Evolutionary conservation across 2,888 invertebrate species (phyloP).

Genomic region (Idaea aversata): DNA sequence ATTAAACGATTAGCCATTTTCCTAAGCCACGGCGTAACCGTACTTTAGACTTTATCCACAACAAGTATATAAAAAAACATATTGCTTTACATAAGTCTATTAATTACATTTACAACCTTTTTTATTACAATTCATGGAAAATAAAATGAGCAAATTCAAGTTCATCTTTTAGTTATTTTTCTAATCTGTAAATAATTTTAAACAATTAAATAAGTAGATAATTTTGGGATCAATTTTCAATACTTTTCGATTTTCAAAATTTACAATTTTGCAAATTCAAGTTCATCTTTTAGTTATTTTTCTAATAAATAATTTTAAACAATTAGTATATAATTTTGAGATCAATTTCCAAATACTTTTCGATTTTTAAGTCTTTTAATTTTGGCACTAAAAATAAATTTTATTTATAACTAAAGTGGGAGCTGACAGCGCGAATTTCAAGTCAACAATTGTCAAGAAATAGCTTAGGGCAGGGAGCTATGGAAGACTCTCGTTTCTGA

Average conservation of each 20-base stretch:
- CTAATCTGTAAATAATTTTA: conserved; percentile 5
- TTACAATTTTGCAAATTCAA: conserved; percentile 7
- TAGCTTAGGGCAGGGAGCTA: no score
- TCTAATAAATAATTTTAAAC: conserved; percentile 5
- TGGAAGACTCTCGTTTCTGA: no score
- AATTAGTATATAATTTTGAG: conserved; percentile 11
- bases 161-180: not conserved
- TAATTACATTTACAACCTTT: not conserved
- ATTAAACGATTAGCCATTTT: no score
- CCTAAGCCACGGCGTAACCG: no score
- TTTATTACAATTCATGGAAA: not conserved
- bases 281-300: not conserved
- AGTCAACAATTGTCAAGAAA: not conserved
- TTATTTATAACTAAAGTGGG: not conserved
- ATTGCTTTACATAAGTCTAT: not conserved
- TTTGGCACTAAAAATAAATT: conserved; percentile 12
- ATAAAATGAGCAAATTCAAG: not conserved
- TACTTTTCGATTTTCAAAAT: conserved; percentile 6
- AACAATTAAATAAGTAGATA: not conserved
- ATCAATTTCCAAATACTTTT: conserved; percentile 15
- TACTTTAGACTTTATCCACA: no score
- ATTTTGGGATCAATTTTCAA: conserved; percentile 16
- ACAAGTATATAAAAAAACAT: no score
- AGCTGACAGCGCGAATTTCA: not conserved
- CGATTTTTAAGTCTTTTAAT: not conserved